Evolutionary conservation across 2,113 vertebrate genomes (phyloP).

Genomic region (Promerops cafer): DNA sequence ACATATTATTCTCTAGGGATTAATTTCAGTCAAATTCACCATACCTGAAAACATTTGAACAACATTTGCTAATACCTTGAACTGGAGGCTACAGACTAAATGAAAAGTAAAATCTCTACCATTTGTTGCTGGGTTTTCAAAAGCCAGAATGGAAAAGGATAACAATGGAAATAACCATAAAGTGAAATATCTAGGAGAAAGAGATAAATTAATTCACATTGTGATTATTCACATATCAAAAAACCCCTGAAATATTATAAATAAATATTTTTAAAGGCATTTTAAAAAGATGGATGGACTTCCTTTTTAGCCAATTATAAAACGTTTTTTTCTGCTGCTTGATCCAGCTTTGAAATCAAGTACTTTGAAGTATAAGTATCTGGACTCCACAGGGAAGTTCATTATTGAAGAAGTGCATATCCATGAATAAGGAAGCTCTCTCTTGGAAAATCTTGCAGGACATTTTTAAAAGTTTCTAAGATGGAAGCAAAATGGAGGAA

Average conservation of each 20-base stretch:
- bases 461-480: not conserved
- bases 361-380: not conserved
- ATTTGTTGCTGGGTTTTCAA: not conserved
- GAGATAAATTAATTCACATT: not conserved
- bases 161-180: not conserved
- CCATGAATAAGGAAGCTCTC: not conserved
- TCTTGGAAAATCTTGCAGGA: not conserved
- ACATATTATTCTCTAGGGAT: not conserved
- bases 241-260: not conserved
- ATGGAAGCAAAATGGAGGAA: not conserved
- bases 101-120: not conserved
- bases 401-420: not conserved
- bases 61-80: not conserved
- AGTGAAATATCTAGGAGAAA: not conserved
- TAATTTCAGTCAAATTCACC: not conserved
- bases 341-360: constrained; percentile 24
- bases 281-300: not conserved
- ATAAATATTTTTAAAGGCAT: not conserved
- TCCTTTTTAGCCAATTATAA: not conserved
- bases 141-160: not conserved
- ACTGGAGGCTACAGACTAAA: not conserved
- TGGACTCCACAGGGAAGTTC: not conserved
- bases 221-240: not conserved
- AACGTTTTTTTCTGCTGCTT: not conserved
- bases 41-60: not conserved